phyloP scores from a whole-genome alignment of 2,888 invertebrate species.

The Drosophila macrothrix region DNA sequence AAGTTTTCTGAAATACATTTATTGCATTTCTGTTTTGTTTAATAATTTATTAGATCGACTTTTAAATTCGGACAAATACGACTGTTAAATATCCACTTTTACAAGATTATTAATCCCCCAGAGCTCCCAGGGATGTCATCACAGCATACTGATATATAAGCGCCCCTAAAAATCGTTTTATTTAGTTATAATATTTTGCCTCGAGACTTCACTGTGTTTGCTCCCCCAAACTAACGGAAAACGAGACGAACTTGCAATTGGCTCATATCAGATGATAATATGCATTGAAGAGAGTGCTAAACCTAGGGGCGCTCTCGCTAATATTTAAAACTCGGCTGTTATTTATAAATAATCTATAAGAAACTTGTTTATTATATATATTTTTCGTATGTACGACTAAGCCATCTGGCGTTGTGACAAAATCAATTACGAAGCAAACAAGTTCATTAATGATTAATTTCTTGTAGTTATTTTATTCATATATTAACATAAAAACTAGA shows the following conservation, averaged over 20 bases:
- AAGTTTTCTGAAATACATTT: neutral
- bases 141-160: neutral
- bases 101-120: neutral
- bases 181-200: no score
- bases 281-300: neutral
- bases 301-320: neutral
- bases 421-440: neutral
- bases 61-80: neutral
- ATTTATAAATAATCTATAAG: neutral
- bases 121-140: neutral
- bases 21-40: neutral
- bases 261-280: constrained; percentile 14
- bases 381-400: neutral
- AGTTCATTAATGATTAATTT: neutral
- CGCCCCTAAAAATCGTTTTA: neutral
- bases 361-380: neutral
- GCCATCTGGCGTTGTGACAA: neutral
- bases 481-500: neutral
- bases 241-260: neutral
- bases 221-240: constrained; percentile 11
- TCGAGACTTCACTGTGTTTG: constrained; percentile 11
- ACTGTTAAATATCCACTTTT: neutral
- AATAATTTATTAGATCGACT: neutral
- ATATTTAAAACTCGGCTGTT: neutral
- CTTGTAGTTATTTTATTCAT: neutral